Evolutionary conservation across 2,888 invertebrate species (phyloP).

Genomic region (Sesamia inferens): DNA sequence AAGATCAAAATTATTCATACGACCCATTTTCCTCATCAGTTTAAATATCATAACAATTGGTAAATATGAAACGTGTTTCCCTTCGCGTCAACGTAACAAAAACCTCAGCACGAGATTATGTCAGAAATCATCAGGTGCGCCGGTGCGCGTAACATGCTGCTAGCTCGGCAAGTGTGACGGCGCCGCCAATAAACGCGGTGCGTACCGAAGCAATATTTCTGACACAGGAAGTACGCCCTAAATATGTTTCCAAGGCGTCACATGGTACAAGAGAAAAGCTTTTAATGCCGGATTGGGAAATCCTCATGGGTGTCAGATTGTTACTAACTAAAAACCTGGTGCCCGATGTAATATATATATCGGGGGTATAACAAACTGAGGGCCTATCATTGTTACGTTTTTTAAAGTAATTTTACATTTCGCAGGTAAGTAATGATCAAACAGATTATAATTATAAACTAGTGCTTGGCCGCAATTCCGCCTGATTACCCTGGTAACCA

Average conservation of each 20-base stretch:
- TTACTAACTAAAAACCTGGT: no score
- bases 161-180: conserved; percentile 42
- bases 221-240: conserved; percentile 66
- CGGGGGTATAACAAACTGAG: no score
- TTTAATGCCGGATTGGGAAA: no score
- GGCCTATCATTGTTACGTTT: no score
- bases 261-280: conserved; percentile 32
- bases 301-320: no score
- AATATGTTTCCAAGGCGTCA: conserved; percentile 63
- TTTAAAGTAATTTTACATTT: no score
- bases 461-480: no score
- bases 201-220: conserved; percentile 66
- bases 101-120: conserved; percentile 8
- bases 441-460: no score
- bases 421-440: no score
- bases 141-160: conserved; percentile 12
- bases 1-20: background rate
- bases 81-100: background rate
- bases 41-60: background rate
- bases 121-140: conserved; percentile 29
- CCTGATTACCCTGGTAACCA: no score
- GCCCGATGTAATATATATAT: no score
- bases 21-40: background rate
- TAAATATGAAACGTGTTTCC: background rate
- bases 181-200: conserved; percentile 61